phyloP scores from a whole-genome alignment of 2,113 vertebrate genomes.

The Isichthys henryi region DNA sequence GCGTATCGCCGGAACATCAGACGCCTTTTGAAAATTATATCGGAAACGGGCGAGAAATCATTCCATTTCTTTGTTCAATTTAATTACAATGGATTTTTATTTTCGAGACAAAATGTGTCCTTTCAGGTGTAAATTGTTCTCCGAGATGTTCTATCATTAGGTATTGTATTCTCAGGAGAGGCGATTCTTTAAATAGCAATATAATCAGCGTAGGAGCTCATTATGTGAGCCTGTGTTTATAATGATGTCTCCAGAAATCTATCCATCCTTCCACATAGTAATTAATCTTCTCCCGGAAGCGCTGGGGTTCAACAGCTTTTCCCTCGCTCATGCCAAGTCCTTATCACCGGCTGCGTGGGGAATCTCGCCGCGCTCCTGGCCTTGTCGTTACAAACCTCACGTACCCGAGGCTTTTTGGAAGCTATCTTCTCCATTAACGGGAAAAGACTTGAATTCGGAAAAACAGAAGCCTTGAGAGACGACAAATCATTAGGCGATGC shows the following conservation, averaged over 20 bases:
- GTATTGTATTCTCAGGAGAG: constrained; percentile 31
- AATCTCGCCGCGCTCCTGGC: constrained; percentile 27
- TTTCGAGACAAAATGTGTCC: constrained; percentile 42
- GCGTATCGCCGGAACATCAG: constrained; percentile 35
- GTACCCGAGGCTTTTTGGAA: neutral
- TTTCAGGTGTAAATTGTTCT: constrained; percentile 45
- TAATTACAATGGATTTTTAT: constrained; percentile 36
- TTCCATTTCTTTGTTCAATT: constrained; percentile 39
- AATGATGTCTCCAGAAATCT: constrained; percentile 45
- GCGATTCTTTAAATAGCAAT: constrained; percentile 42
- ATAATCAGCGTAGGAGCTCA: constrained; percentile 38
- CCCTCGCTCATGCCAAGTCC: constrained; percentile 35
- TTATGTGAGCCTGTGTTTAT: constrained; percentile 44
- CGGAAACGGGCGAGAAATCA: constrained; percentile 38
- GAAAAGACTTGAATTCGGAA: neutral
- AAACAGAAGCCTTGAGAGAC: constrained; percentile 9
- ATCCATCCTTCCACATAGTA: constrained; percentile 39
- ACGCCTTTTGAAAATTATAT: constrained; percentile 43
- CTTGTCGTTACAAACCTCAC: constrained; percentile 22
- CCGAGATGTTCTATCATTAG: constrained; percentile 40
- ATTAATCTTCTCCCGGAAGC: constrained; percentile 43
- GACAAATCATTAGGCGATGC: constrained; percentile 12
- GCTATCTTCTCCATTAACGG: constrained; percentile 1
- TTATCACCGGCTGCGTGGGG: constrained; percentile 40
- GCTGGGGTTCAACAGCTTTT: constrained; percentile 43